Base-by-base conservation (phyloP, 2,113 vertebrate species). In the Acanthisitta chloris region DNA sequence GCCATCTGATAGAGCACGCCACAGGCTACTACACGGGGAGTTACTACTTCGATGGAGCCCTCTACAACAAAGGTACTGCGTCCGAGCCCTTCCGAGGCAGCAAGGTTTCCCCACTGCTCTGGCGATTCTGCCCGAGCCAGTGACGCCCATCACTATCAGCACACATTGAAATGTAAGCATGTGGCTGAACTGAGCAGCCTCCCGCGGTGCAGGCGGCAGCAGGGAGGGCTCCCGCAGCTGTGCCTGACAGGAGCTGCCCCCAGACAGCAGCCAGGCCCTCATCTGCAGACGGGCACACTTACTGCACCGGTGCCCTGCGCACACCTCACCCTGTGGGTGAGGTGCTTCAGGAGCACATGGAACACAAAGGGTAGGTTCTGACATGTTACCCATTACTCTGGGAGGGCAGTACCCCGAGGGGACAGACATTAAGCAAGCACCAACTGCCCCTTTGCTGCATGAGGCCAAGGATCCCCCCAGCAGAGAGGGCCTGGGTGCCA, bases 21-120 rank as follows among this genome's bases (percentile, higher is more conserved):
- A 99, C 99, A 0, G 99, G 99, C 65, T 99, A 98, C 98, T 99
- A 99, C 96, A 99, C 99, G 0, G 99, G 99, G 52, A 99, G 99
- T 97, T 99, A 99, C 79, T 99, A 99, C 93, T 99, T 99, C 8
- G 99, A 99, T 6, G 99, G 99, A 90, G 98, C 99, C 1, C 98
- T 99, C 28, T 99, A 99, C 96, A 99, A 99, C 97, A 99, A 99
- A 98, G 99, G 99, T 99, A 96, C 42, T 3, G 4, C 19, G 31
- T 6, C 21, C 58, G 5, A 70, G 49, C 26, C 51, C 24, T 61
- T 43, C 57, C 2, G 2, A 18, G 76, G 86, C 77, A 69, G 6
- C 3, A 33, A 34, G 38, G 36, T 90, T 43, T 13, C 25, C 34
- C 40, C 26, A 6, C 7, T 79, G n/a, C 61, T 74, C 49, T 38